Percentiles rank a stretch among this genome's conserved stretches.
Conservation (phyloP, 2,797 vertebrate species). For the Rhabdomys pumilio region DNA sequence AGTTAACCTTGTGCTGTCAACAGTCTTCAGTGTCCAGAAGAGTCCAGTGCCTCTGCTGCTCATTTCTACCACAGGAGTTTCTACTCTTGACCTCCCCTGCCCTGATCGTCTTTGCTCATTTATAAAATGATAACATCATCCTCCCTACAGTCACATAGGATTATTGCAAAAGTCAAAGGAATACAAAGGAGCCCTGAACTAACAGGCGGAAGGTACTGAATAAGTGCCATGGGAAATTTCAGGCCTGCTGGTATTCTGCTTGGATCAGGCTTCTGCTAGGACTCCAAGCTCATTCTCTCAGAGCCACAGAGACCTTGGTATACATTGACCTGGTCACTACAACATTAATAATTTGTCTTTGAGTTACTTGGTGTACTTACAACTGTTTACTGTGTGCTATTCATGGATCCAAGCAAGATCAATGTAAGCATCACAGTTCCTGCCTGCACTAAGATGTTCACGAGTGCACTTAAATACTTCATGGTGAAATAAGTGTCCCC, state of each 20-base stretch:
- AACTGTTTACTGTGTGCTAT: no score
- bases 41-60: background rate
- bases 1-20: background rate
- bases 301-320: background rate
- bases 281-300: background rate
- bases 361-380: background rate
- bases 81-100: background rate
- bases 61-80: background rate
- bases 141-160: background rate
- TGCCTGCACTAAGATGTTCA: background rate
- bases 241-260: background rate
- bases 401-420: background rate
- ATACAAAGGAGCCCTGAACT: background rate
- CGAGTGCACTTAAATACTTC: background rate
- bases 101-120: background rate
- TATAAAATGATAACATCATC: background rate
- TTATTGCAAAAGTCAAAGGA: background rate
- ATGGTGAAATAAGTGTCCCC: background rate
- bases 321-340: background rate
- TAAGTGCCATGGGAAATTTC: background rate
- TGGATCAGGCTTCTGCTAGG: background rate
- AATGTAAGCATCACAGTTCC: background rate
- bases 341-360: background rate
- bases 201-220: constrained; percentile 8
- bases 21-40: background rate